Base-by-base conservation (phyloP, 2,888 invertebrate species). In the Bugulina stolonifera region DNA sequence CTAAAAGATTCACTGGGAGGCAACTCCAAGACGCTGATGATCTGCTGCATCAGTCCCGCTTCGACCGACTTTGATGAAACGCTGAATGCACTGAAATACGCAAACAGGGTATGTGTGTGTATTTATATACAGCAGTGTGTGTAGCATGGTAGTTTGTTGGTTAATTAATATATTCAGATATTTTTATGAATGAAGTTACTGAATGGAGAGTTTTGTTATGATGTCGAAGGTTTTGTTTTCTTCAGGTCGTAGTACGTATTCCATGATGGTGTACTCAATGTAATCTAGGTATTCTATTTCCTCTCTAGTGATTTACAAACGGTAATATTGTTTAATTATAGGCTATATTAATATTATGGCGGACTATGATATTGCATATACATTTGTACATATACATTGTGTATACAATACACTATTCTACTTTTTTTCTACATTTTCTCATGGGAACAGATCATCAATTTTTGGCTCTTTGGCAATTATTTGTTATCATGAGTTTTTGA, bases 1-100 rank as follows among this genome's bases (percentile, higher is more conserved):
- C 76, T 84, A 2, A 84, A 84, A 81, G 84, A 84, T 77, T 84
- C 84, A 0, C 76, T 85, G 0, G 85, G 85, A 54, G 85, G 85
- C 3, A 84, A 84, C 77, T 82, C 84, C 3, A 79, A 82, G 73
- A 85, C 85, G 0, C 73, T 85, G 71, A 85, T 85, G 85, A 81
- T 85, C 35, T 85, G 84, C 72, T 85, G 85, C 76, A 79, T 85
- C 55, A 84, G 83, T 76, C 84, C 85, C 0, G 79, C 83, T 10
- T 75, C 79, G 2, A 78, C 81, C n/a, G 83, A 80, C 76, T 81
- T 83, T 78, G 84, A 85, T 76, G 85, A 85, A 76, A 78, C 82
- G 58, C 78, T 84, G 1, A 85, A 84, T 77, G 80, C 84, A 1
- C 78, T 84, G 5, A 85, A 84, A 76, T 85, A 84, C 78, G 84